Base-by-base conservation (phyloP, 2,888 invertebrate genomes). In the Drosophila stalkeri region DNA sequence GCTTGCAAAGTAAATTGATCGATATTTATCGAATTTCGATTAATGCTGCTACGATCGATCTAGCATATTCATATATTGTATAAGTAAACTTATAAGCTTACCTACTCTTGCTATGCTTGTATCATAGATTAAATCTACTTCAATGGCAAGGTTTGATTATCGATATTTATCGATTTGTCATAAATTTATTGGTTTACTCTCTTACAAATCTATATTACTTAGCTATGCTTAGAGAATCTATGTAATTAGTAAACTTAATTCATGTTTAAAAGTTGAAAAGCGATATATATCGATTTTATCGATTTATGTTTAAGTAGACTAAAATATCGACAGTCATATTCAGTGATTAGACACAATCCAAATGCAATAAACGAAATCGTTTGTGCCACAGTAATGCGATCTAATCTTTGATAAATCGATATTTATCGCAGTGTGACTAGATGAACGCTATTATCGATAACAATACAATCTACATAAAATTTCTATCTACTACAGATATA, bases 241-340 rank as follows among this genome's bases (percentile, higher is more conserved):
- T 14, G 14, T 14, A 14, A 4, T 6, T 14, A 37, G 37, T 14
- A 14, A 14, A 5, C 14, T 33, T 9, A 33, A 33, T 8, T 33
- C 9, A 33, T 33, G 9, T 9, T 43, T 44, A 1, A 14, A 14
- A 41, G 6, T 14, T 39, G 6, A 0, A 2, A 43, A 44, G 14
- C 23, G 18, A 49, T 31, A 49, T n/a, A 31, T 31, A 31, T 49
- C 49, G 31, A 49, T 31, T n/a, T 31, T 41, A 54, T 54, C 35
- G 35, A 11, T 35, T 35, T 35, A 3, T 3, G 12, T 3, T 35
- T 35, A 12, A 35, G 12, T 35, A 35, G 33, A 8, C 9, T 33
- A 11, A 11, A 33, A 33, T 33, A 33, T 8, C 33, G 33, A 27
- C 27, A 27, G 27, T 5, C 4, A 1, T 27, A 27, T 27, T 27